Evolutionary conservation across 2,888 invertebrate genomes (phyloP).

Genomic region (Synergus gifuensis): DNA sequence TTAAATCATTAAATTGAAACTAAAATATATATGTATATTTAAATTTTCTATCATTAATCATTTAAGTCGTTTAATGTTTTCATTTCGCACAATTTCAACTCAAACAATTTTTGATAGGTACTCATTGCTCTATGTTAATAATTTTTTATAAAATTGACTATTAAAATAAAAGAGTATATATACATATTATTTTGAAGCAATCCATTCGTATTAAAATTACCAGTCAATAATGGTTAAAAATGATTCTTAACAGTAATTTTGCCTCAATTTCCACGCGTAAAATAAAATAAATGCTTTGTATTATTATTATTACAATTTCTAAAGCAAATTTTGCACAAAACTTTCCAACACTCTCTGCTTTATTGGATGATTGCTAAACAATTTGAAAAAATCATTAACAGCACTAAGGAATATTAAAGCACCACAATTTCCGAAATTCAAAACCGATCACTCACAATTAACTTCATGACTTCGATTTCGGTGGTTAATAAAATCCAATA

Average conservation of each 20-base stretch:
- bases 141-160: too few species aligned
- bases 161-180: too few species aligned
- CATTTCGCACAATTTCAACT: too few species aligned
- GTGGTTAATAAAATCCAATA: conserved; percentile 43
- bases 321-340: not conserved
- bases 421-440: conserved; percentile 44
- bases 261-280: not conserved
- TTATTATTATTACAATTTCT: not conserved
- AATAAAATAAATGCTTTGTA: not conserved
- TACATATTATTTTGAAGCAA: too few species aligned
- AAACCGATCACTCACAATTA: conserved; percentile 52
- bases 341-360: conserved; percentile 24
- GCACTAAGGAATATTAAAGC: conserved; percentile 16
- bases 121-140: too few species aligned
- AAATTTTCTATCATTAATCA: too few species aligned
- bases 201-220: not conserved
- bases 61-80: too few species aligned
- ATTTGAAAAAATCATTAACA: not conserved
- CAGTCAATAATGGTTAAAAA: not conserved
- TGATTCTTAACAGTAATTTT: not conserved
- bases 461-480: conserved; percentile 53
- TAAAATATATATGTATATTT: too few species aligned
- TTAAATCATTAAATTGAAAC: too few species aligned
- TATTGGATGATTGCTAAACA: not conserved
- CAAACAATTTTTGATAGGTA: too few species aligned